A percentile compares a stretch with the other conserved stretches of the same genome.
Conservation (phyloP, 2,113 vertebrate species). For the Corythornis vintsioides region DNA sequence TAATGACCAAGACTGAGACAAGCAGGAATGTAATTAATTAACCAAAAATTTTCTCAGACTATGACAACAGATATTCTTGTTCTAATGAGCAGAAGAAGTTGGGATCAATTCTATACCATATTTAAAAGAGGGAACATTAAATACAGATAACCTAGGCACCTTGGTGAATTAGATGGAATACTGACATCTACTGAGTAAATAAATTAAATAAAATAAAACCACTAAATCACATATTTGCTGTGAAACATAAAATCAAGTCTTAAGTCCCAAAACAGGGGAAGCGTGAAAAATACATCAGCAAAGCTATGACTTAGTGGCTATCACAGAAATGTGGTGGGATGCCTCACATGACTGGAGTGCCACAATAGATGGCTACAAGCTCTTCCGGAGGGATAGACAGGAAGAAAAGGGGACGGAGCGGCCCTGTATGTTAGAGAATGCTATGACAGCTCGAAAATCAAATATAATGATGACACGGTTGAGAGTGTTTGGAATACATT, state of each 20-base stretch:
- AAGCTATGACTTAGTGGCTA: no score
- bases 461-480: no score
- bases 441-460: no score
- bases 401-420: no score
- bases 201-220: not conserved
- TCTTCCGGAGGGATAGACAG: no score
- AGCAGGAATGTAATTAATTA: not conserved
- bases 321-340: no score
- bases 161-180: conserved; percentile 35
- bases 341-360: no score
- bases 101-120: not conserved
- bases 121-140: not conserved
- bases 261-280: not conserved
- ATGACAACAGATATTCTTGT: not conserved
- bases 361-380: no score
- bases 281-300: no score
- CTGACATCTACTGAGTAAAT: conserved; percentile 53
- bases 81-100: not conserved
- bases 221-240: not conserved
- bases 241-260: not conserved
- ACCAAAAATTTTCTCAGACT: not conserved
- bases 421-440: no score
- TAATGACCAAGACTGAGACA: not conserved
- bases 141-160: not conserved
- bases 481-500: no score